Evolutionary conservation across 1,140 invertebrate genomes (phyloP).

Genomic region (Zaprionus capensis): DNA sequence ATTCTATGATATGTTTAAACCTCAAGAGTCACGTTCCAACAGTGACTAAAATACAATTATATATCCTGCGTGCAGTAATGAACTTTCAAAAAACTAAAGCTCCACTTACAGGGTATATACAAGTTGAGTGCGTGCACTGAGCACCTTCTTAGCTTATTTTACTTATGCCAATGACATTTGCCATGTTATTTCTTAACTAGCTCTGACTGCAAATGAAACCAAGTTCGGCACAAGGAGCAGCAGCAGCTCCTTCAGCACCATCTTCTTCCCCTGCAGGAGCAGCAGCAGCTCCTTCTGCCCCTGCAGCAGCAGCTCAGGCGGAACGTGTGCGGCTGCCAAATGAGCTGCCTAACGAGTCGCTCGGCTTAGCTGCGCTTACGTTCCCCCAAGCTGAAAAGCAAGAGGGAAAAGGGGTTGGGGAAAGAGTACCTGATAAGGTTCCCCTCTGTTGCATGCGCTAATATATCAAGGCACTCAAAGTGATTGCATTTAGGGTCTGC

Average conservation of each 20-base stretch:
- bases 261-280: neutral
- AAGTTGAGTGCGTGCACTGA: neutral
- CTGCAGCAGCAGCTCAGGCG: neutral
- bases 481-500: slow-evolving; percentile 66
- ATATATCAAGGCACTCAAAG: slow-evolving; percentile 75
- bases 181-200: slow-evolving; percentile 74
- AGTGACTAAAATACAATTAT: too few species aligned
- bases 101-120: neutral
- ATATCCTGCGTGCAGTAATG: too few species aligned
- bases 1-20: too few species aligned
- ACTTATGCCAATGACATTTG: slow-evolving; percentile 69
- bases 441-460: slow-evolving; percentile 33
- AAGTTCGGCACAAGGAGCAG: slow-evolving; percentile 40
- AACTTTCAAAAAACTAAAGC: neutral
- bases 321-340: slow-evolving; percentile 69
- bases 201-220: slow-evolving; percentile 62
- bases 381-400: neutral
- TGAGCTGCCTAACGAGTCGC: slow-evolving; percentile 60
- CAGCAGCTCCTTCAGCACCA: neutral
- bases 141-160: neutral
- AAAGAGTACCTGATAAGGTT: neutral
- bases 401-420: neutral
- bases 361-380: slow-evolving; percentile 56
- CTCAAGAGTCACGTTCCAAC: too few species aligned
- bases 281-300: neutral